Evolutionary conservation across 2,888 invertebrate species (phyloP).

Genomic region (Andrena marginata): DNA sequence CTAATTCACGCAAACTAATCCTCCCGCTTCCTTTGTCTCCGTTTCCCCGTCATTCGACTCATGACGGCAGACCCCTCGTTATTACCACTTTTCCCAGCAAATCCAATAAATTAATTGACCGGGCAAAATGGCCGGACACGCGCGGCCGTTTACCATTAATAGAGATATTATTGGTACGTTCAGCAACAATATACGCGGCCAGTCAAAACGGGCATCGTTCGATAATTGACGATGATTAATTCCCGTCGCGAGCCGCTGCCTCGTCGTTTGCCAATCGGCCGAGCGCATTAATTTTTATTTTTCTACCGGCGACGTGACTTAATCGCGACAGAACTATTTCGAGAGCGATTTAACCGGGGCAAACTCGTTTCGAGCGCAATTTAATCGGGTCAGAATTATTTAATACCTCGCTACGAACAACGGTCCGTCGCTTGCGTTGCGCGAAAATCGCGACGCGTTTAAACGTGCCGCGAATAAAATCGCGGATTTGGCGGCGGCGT

Average conservation of each 20-base stretch:
- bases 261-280: not conserved
- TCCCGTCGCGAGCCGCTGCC: not conserved
- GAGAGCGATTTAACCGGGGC: no score
- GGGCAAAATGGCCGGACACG: not conserved
- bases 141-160: not conserved
- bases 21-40: no score
- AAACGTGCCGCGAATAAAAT: not conserved
- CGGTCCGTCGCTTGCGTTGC: no score
- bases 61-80: slow-evolving; percentile 1
- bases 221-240: slow-evolving; percentile 30
- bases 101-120: slow-evolving; percentile 13
- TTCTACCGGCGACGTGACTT: not conserved
- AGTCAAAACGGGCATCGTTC: slow-evolving; percentile 1
- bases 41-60: not conserved
- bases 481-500: not conserved
- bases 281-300: not conserved
- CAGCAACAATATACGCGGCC: slow-evolving; percentile 1
- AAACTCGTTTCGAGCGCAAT: no score
- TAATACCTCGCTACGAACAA: no score
- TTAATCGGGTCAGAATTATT: no score
- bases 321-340: not conserved
- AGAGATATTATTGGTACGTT: slow-evolving; percentile 10
- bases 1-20: no score
- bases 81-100: not conserved
- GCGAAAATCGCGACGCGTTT: not conserved